phyloP scores from a whole-genome alignment of 2,113 vertebrate genomes.

The Micromys minutus region DNA sequence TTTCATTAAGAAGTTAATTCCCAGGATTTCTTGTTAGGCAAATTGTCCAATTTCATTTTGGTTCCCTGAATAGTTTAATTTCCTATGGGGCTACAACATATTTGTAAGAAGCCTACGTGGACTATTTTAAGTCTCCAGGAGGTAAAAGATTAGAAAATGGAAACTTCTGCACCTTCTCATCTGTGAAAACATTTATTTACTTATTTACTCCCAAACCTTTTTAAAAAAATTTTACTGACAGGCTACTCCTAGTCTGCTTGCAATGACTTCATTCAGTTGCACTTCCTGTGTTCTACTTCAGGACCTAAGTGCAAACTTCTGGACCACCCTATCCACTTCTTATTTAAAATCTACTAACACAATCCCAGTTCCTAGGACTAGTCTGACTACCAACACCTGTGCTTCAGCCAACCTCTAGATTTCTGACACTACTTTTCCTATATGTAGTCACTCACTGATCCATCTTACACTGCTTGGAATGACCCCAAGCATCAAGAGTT shows the following conservation, averaged over 20 bases:
- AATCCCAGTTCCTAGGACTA: neutral
- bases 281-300: neutral
- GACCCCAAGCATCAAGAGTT: neutral
- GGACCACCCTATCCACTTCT: no score
- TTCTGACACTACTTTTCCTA: neutral
- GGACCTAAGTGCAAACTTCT: neutral
- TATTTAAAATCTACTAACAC: neutral
- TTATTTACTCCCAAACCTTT: neutral
- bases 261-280: neutral
- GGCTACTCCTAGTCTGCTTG: neutral
- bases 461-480: neutral
- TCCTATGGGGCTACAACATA: neutral
- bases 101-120: neutral
- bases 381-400: neutral
- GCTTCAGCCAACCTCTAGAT: neutral
- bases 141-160: neutral
- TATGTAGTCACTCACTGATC: neutral
- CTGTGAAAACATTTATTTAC: neutral
- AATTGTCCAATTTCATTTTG: slow-evolving; percentile 48
- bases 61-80: slow-evolving; percentile 30
- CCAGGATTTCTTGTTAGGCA: slow-evolving; percentile 70
- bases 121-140: neutral
- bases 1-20: slow-evolving; percentile 46
- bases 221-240: neutral
- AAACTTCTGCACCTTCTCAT: neutral